Conservation (phyloP, 2,888 invertebrate genomes). For the Amorpha juglandis region DNA sequence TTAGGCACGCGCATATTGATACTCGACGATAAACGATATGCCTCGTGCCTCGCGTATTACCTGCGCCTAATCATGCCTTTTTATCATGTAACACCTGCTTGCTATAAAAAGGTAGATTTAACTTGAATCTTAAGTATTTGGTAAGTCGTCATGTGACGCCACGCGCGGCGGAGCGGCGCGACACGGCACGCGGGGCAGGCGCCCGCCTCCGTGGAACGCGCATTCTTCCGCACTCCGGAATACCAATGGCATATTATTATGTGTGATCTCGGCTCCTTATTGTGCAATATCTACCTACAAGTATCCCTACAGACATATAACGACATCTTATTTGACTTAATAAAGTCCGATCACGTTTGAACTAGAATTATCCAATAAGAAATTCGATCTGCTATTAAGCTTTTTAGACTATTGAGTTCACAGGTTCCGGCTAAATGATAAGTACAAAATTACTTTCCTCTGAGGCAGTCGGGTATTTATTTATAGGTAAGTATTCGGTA, state of each 20-base stretch:
- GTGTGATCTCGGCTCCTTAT: conserved; percentile 73
- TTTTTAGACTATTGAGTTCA: conserved; percentile 16
- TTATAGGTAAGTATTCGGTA: no score
- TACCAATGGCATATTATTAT: conserved; percentile 81
- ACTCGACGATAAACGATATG: no score
- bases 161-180: conserved; percentile 30
- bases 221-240: conserved; percentile 76
- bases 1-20: no score
- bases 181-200: conserved; percentile 64
- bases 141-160: conserved; percentile 18
- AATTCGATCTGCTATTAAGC: conserved; percentile 18
- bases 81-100: no score
- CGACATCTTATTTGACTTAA: conserved; percentile 66
- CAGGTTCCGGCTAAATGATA: neutral
- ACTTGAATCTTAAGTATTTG: neutral
- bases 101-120: no score
- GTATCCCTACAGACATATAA: conserved; percentile 47
- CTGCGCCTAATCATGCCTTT: no score
- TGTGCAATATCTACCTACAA: conserved; percentile 65
- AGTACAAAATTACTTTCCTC: no score
- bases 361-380: conserved; percentile 32
- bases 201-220: conserved; percentile 69
- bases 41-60: no score
- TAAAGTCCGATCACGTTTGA: conserved; percentile 64
- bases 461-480: neutral